Conservation (phyloP, 53 echinoderm and acorn worm genomes). For the Astropecten irregularis region DNA sequence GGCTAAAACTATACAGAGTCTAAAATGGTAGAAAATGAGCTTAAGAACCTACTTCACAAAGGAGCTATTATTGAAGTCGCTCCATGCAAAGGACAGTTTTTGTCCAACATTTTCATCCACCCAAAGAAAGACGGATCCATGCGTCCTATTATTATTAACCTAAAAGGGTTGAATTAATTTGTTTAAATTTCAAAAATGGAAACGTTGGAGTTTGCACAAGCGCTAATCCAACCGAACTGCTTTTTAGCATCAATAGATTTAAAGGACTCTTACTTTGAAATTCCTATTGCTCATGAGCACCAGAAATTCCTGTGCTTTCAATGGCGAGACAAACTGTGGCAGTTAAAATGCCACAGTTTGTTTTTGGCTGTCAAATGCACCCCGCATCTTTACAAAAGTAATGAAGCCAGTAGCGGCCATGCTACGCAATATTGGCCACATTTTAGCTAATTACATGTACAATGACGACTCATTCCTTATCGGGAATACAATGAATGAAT, state of each 20-base stretch:
- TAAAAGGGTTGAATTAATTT: conserved; percentile 3
- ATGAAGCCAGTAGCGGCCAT: conserved; percentile 10
- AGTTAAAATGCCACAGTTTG: background rate
- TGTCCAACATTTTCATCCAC: conserved; percentile 52
- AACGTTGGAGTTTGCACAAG: background rate
- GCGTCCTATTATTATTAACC: background rate
- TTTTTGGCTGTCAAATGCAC: conserved; percentile 13
- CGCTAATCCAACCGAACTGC: background rate
- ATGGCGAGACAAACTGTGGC: conserved; percentile 27
- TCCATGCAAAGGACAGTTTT: background rate
- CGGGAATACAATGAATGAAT: conserved; percentile 15
- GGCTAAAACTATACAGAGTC: too few relatives aligned
- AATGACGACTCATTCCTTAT: conserved; percentile 6
- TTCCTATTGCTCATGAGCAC: background rate
- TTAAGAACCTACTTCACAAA: background rate
- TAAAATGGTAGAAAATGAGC: background rate
- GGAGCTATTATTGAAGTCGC: background rate
- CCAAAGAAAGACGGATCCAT: conserved; percentile 56
- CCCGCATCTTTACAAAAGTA: conserved; percentile 30
- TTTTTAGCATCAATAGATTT: conserved; percentile 6
- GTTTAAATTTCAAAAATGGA: conserved; percentile 35
- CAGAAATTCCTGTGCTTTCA: background rate
- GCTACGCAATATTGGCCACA: conserved; percentile 25
- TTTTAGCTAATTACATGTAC: conserved; percentile 5
- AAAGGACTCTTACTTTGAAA: conserved; percentile 29